A percentile compares a stretch with the other conserved stretches of the same genome.
Conservation (phyloP, 2,888 invertebrate species). For the Anagyrus pseudococci region DNA sequence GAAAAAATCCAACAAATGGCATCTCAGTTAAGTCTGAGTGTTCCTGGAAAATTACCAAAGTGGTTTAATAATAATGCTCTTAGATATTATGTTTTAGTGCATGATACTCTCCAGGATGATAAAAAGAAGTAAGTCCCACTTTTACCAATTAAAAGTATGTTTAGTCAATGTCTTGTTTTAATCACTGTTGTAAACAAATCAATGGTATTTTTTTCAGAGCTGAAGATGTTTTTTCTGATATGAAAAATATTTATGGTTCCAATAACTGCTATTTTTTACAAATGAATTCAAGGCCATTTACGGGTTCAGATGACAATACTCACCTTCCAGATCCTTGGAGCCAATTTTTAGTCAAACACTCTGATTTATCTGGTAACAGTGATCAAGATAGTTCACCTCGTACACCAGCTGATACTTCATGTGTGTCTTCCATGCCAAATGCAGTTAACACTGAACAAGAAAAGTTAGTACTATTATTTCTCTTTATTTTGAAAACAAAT, state of each 20-base stretch:
- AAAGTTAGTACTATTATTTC: conserved; percentile 45
- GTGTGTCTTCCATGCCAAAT: conserved; percentile 62
- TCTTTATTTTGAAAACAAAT: no score
- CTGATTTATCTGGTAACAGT: conserved; percentile 53
- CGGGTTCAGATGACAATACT: conserved; percentile 63
- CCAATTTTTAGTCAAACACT: conserved; percentile 73
- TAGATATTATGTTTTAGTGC: conserved; percentile 87
- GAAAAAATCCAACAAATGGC: conserved; percentile 83
- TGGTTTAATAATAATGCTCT: conserved; percentile 83
- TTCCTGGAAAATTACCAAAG: conserved; percentile 81
- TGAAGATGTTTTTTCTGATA: conserved; percentile 79
- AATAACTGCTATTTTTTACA: conserved; percentile 87
- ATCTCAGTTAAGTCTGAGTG: conserved; percentile 80
- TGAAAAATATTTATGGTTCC: conserved; percentile 87
- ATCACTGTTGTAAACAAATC: conserved; percentile 10
- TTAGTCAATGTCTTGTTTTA: conserved; percentile 6
- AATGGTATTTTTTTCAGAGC: conserved; percentile 68
- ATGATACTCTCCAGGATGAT: conserved; percentile 79
- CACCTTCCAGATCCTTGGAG: conserved; percentile 86
- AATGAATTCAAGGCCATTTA: conserved; percentile 81
- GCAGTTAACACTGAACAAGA: conserved; percentile 56
- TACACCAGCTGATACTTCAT: conserved; percentile 66
- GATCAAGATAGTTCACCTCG: conserved; percentile 67
- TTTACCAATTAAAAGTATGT: neutral
- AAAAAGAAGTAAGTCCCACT: conserved; percentile 78